phyloP scores from a whole-genome alignment of 2,797 vertebrate species.

The Acridotheres tristis region DNA sequence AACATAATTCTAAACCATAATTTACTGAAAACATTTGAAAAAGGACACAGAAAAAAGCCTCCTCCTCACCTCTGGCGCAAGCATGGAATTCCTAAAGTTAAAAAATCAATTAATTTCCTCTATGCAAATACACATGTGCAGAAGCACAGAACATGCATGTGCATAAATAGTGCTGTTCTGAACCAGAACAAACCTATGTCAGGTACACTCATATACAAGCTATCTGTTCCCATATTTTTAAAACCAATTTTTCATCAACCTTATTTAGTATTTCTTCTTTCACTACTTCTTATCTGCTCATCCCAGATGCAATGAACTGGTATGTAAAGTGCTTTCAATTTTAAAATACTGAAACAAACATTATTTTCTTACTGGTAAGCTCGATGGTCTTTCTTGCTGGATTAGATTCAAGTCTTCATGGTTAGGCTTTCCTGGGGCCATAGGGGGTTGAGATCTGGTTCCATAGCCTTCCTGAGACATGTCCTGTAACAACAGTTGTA shows the following conservation, averaged over 20 bases:
- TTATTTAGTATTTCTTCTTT: not conserved
- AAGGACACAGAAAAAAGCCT: not conserved
- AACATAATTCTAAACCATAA: not conserved
- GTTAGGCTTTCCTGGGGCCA: conserved; percentile 89
- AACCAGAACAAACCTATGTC: not conserved
- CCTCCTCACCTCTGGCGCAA: not conserved
- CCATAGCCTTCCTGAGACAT: conserved; percentile 90
- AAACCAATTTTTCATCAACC: not conserved
- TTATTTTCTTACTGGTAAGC: conserved; percentile 88
- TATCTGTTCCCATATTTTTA: not conserved
- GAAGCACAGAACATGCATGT: not conserved
- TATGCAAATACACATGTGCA: not conserved
- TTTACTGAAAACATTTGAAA: not conserved
- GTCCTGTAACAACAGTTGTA: conserved; percentile 78
- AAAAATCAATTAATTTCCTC: not conserved
- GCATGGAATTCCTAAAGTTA: not conserved
- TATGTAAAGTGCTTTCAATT: not conserved
- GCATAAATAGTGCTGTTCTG: not conserved
- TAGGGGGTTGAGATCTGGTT: conserved; percentile 84
- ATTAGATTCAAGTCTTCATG: conserved; percentile 90
- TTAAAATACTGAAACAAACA: conserved; percentile 30
- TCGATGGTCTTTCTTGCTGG: conserved; percentile 88
- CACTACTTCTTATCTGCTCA: not conserved
- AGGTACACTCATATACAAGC: not conserved
- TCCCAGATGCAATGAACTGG: not conserved